Percentiles rank a stretch among this genome's conserved stretches.
These are phyloP conservation scores for Natator depressus DNA, from an alignment of 2,113 vertebrate genomes.

Conservation along the genomic window DNA sequence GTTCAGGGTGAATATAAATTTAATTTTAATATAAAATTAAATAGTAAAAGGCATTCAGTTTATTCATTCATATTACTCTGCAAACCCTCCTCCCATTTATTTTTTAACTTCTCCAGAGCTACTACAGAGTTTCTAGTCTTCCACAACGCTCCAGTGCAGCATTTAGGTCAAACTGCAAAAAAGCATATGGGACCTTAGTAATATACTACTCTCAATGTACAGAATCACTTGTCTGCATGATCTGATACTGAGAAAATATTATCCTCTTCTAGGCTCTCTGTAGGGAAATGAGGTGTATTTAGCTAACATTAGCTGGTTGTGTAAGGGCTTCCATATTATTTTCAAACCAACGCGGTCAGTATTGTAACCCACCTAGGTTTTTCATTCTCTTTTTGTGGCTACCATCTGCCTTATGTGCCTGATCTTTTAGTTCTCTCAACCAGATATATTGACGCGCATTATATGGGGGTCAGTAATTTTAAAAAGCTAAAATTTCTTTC, in stretches of 20 bases:
- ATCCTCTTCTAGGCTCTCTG: rapidly evolving
- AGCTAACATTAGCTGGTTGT: rapidly evolving
- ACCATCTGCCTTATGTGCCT: background rate
- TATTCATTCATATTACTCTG: background rate
- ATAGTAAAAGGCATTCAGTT: background rate
- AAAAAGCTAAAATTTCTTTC: background rate
- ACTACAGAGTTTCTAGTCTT: background rate
- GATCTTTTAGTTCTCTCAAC: background rate
- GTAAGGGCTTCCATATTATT: background rate
- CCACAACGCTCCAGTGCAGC: background rate
- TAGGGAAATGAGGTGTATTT: background rate
- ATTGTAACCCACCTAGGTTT: background rate
- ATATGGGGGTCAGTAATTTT: background rate
- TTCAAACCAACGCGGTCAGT: background rate
- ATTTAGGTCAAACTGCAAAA: background rate
- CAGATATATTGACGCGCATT: background rate
- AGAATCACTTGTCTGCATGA: background rate
- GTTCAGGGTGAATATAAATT: background rate
- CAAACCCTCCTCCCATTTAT: background rate
- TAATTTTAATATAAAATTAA: background rate
- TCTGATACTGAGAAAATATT: background rate
- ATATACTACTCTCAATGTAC: background rate
- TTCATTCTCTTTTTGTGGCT: background rate
- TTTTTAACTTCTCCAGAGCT: background rate
- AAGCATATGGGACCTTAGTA: background rate